phyloP scores from a whole-genome alignment of 2,113 vertebrate species.

The Smithornis capensis region DNA sequence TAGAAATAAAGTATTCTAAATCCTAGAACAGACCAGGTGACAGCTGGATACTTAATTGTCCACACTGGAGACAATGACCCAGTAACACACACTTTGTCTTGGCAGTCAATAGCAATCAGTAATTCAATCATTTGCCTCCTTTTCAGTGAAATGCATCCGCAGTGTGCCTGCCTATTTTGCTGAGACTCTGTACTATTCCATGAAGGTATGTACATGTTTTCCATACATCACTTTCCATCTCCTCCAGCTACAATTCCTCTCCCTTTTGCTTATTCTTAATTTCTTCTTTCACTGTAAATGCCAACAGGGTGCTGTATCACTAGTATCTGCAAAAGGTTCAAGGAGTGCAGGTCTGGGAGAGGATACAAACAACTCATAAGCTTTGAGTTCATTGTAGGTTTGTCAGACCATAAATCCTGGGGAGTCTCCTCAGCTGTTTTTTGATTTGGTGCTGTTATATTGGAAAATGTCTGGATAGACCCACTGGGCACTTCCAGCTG shows the following conservation, averaged over 20 bases:
- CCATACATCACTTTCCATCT: rapidly evolving
- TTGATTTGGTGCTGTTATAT: not conserved
- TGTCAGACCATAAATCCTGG: not conserved
- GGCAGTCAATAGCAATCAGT: not conserved
- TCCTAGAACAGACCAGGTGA: not conserved
- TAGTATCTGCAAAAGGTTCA: not conserved
- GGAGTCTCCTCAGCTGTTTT: not conserved
- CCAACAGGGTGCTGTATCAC: not conserved
- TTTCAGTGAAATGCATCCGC: conserved; percentile 85
- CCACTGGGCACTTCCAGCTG: not conserved
- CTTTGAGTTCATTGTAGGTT: not conserved
- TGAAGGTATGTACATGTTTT: conserved; percentile 80
- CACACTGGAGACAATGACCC: not conserved
- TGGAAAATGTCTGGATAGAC: not conserved
- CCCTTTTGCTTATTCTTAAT: not conserved
- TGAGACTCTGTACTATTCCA: conserved; percentile 82
- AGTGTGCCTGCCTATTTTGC: conserved; percentile 90
- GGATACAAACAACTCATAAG: not conserved
- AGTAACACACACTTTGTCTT: not conserved
- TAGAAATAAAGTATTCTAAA: not conserved
- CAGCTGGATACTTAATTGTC: not conserved
- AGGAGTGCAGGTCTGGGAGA: not conserved
- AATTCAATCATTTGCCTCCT: not conserved
- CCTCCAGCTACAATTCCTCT: not conserved
- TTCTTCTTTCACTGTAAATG: not conserved